These are phyloP conservation scores for Chrysodeixis includens DNA, from an alignment of 2,888 invertebrate genomes.

Conservation along the genomic window DNA sequence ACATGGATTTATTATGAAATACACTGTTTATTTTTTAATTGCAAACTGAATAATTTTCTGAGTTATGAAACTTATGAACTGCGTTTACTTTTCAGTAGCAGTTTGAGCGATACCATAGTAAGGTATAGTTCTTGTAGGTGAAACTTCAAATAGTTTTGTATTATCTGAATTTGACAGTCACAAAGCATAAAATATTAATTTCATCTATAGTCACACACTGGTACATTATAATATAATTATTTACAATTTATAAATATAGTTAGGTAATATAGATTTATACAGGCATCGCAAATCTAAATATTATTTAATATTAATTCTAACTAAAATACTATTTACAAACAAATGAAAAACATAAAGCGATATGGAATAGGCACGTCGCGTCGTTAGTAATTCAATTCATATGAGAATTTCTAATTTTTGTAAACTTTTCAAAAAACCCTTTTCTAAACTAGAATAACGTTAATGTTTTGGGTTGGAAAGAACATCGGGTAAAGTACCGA, in stretches of 20 bases:
- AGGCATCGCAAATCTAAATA: constrained; percentile 41
- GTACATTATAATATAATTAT: constrained; percentile 34
- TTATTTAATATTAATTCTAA: constrained; percentile 46
- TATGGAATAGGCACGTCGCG: constrained; percentile 36
- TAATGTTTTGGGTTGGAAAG: background rate
- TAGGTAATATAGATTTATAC: constrained; percentile 31
- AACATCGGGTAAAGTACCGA: background rate
- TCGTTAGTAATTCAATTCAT: constrained; percentile 33
- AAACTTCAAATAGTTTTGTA: background rate
- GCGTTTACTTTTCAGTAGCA: background rate
- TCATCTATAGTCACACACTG: constrained; percentile 5
- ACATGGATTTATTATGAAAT: background rate
- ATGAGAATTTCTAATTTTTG: constrained; percentile 18
- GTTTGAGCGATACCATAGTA: constrained; percentile 33
- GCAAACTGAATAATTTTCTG: background rate
- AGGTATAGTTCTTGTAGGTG: too few species aligned
- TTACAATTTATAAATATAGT: constrained; percentile 38
- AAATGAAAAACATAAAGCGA: constrained; percentile 37
- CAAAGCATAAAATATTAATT: constrained; percentile 18
- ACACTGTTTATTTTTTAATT: background rate
- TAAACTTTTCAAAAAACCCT: constrained; percentile 8
- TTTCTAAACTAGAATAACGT: background rate
- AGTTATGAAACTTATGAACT: constrained; percentile 10
- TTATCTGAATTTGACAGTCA: constrained; percentile 10
- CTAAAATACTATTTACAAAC: constrained; percentile 60